Evolutionary conservation across 2,888 invertebrate genomes (phyloP).

Genomic region (Linhomoeus sp.): DNA sequence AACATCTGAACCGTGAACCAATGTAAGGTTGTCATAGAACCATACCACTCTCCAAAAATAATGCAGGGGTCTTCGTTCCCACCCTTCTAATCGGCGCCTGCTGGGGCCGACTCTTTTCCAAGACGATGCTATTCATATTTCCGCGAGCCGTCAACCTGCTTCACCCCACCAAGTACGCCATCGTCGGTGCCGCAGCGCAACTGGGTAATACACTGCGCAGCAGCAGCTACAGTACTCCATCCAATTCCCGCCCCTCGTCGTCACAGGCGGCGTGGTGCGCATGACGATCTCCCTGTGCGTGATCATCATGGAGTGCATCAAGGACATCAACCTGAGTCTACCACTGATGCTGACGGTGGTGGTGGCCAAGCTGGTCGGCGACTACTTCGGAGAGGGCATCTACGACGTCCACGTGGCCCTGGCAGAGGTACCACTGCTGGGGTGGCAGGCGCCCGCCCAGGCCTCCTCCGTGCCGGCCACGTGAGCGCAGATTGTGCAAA

Average conservation of each 20-base stretch:
- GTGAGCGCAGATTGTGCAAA: no score
- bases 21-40: no score
- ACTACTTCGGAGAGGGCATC: constrained; percentile 88
- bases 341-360: constrained; percentile 79
- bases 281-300: constrained; percentile 92
- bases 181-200: constrained; percentile 80
- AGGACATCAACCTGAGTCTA: constrained; percentile 67
- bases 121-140: constrained; percentile 20
- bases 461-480: constrained; percentile 60
- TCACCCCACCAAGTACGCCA: constrained; percentile 73
- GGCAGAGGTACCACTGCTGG: constrained; percentile 58
- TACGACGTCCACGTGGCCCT: constrained; percentile 83
- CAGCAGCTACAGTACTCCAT: no score
- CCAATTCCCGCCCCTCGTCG: no score
- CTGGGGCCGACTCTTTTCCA: constrained; percentile 73
- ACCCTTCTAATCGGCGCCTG: constrained; percentile 74
- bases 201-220: no score
- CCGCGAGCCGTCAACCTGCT: constrained; percentile 25
- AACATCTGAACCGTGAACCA: no score
- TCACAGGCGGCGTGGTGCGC: constrained; percentile 73
- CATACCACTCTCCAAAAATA: no score
- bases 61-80: constrained; percentile 58
- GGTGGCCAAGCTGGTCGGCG: constrained; percentile 86
- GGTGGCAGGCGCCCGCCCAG: constrained; percentile 73
- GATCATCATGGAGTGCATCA: constrained; percentile 88